Percentiles rank a stretch among this genome's conserved stretches.
These are phyloP conservation scores for Rhogogaster chlorosoma DNA, from an alignment of 2,888 invertebrate species.

Conservation along the genomic window DNA sequence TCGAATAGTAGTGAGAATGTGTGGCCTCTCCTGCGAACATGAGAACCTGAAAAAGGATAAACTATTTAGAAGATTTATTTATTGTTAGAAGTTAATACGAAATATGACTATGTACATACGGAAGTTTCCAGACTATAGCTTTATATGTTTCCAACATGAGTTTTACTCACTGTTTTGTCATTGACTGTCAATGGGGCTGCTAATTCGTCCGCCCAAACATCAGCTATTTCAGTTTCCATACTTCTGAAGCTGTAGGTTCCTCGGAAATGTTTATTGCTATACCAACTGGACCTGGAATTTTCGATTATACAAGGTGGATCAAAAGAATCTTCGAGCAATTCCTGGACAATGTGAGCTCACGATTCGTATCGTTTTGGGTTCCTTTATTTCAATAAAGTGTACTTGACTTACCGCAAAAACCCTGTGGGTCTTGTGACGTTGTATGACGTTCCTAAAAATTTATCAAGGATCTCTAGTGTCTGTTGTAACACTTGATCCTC, in stretches of 20 bases:
- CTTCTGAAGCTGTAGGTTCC: slow-evolving; percentile 87
- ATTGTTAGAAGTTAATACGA: too few species aligned
- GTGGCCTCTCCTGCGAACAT: slow-evolving; percentile 85
- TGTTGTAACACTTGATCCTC: slow-evolving; percentile 79
- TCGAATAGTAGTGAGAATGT: slow-evolving; percentile 59
- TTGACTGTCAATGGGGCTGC: slow-evolving; percentile 80
- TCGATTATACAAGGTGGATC: neutral
- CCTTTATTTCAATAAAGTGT: neutral
- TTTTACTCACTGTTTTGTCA: slow-evolving; percentile 74
- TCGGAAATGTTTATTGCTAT: slow-evolving; percentile 83
- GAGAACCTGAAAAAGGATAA: slow-evolving; percentile 70
- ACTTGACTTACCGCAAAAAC: slow-evolving; percentile 78
- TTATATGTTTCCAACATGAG: neutral
- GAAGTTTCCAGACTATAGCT: neutral
- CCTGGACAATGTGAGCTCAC: neutral
- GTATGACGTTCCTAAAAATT: slow-evolving; percentile 79
- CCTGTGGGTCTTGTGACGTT: slow-evolving; percentile 78
- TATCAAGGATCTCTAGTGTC: slow-evolving; percentile 78
- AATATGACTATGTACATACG: neutral
- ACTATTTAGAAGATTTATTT: slow-evolving; percentile 22
- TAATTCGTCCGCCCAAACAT: slow-evolving; percentile 79
- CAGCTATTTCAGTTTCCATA: slow-evolving; percentile 78
- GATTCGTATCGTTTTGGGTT: neutral
- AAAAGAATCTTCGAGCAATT: neutral
- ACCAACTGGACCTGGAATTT: slow-evolving; percentile 85